A percentile compares a stretch with the other conserved stretches of the same genome.
Evolutionary conservation across 2,888 invertebrate species (phyloP).

Genomic region (Microchrysa polita): DNA sequence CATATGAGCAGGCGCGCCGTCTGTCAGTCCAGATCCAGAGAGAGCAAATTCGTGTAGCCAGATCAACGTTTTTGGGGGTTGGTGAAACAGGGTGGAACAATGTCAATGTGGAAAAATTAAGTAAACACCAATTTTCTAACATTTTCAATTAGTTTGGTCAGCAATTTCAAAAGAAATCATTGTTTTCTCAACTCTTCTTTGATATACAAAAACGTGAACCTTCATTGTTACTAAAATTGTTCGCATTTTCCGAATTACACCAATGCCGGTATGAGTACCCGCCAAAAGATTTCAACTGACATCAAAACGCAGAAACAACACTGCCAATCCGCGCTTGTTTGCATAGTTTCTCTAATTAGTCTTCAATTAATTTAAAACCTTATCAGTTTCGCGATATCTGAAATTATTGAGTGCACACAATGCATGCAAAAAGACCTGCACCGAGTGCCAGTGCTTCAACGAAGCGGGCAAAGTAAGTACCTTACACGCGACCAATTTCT

Average conservation of each 20-base stretch:
- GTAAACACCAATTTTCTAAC: too few relatives aligned
- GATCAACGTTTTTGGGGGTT: not conserved
- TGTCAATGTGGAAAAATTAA: too few relatives aligned
- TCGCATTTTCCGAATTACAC: too few relatives aligned
- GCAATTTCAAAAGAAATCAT: too few relatives aligned
- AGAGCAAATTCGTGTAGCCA: not conserved
- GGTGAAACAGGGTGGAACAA: not conserved
- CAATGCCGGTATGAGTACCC: not conserved
- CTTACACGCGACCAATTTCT: not conserved
- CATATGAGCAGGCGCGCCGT: slow-evolving; percentile 40
- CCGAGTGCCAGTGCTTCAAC: slow-evolving; percentile 44
- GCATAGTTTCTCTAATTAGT: not conserved
- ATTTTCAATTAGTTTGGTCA: too few relatives aligned
- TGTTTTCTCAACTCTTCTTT: too few relatives aligned
- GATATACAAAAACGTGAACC: too few relatives aligned
- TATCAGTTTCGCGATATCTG: not conserved
- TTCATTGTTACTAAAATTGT: too few relatives aligned
- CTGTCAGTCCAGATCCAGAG: not conserved
- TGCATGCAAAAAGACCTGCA: slow-evolving; percentile 49
- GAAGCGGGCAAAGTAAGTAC: slow-evolving; percentile 57
- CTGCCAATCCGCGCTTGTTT: not conserved
- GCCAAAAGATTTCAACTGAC: slow-evolving; percentile 2
- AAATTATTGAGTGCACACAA: slow-evolving; percentile 20
- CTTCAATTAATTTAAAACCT: not conserved
- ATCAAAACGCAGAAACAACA: too few relatives aligned